Evolutionary conservation across 2,888 invertebrate genomes (phyloP), one percentile per base, ranked within the genome.

Genomic region (Slavum lentiscoides): DNA sequence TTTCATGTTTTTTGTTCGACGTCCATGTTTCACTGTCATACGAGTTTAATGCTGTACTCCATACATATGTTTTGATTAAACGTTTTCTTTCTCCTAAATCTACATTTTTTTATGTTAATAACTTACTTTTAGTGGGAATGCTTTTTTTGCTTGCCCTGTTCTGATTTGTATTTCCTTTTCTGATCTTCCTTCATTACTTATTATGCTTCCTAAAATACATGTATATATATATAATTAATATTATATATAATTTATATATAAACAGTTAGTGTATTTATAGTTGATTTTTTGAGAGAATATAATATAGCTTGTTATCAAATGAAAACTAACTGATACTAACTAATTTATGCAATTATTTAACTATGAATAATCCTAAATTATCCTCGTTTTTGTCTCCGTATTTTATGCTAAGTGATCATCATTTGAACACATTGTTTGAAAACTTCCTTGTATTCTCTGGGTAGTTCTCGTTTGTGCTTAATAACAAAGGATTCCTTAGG

Each of bases 381-480:
- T 55, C 19, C 19, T 37, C 5, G 64, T 55, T 70, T 70, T 13
- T 58, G 37, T 70, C 2, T 55, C 30, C 6, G 19, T 58, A n/a
- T 55, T n/a, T 37, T 55, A 30, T 37, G 37, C 55, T 37, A 55
- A 37, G 37, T 13, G 55, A 37, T 70, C 55, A 58, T 58, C 55
- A 70, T 69, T 70, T 55, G n/a, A 70, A 58, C 55, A 69, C 55
- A 55, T 70, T 58, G 70, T 70, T 58, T 15, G 21, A 13, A 37
- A 58, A 58, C 70, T 58, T 58, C 8, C 37, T 15, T 15, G 58
- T 37, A 23, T 70, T 70, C 37, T 58, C 21, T 6, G 15, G 58
- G 37, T 58, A 58, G 58, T 70, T 70, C 6, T 58, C 15, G 55
- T 58, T 70, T 70, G 55, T 70, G 55, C n/a, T 70, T 37, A n/a